phyloP scores from a whole-genome alignment of 2,797 vertebrate species.

The Xiphorhynchus erythropygius region DNA sequence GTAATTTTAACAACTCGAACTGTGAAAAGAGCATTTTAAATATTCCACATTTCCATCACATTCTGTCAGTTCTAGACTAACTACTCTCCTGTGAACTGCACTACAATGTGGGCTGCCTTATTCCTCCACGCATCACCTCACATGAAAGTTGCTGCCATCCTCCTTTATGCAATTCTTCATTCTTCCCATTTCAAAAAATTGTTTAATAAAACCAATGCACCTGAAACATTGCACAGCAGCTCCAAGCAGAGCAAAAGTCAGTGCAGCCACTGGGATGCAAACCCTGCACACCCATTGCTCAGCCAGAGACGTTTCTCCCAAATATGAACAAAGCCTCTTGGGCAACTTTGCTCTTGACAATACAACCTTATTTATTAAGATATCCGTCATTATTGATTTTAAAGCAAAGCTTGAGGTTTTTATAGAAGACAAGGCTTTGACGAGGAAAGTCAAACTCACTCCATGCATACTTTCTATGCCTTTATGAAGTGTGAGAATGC shows the following conservation, averaged over 20 bases:
- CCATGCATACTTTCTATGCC: background rate
- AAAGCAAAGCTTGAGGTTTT: background rate
- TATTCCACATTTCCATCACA: background rate
- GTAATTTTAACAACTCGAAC: background rate
- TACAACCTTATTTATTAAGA: background rate
- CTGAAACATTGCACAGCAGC: background rate
- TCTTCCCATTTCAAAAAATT: background rate
- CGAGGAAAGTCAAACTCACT: background rate
- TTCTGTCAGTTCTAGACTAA: conserved; percentile 3
- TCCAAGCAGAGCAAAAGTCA: background rate
- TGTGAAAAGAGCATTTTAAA: background rate
- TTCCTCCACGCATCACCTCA: background rate
- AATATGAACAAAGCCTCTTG: background rate
- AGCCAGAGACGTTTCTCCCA: background rate
- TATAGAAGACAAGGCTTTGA: background rate
- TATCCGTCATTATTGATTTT: background rate
- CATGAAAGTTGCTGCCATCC: background rate
- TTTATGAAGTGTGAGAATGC: background rate
- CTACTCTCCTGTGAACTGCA: background rate
- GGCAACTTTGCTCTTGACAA: background rate
- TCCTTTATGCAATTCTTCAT: background rate
- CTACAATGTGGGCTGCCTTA: background rate
- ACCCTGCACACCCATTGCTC: rapidly evolving
- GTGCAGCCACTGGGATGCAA: background rate
- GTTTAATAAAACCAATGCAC: background rate